phyloP scores from a whole-genome alignment of 2,888 invertebrate species.

The Cepaea hortensis region DNA sequence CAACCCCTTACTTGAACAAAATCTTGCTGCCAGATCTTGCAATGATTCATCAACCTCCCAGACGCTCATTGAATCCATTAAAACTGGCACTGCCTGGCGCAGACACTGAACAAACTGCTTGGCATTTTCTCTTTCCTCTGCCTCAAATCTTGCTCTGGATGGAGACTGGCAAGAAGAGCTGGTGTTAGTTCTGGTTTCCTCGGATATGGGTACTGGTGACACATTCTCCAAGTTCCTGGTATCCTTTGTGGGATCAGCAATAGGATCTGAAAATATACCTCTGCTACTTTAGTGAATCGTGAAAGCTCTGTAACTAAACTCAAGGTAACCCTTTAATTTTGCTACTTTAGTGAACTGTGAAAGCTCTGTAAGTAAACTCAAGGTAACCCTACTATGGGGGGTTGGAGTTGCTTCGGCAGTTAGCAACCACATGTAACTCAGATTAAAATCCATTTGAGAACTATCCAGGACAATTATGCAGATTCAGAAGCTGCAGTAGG shows the following conservation, averaged over 20 bases:
- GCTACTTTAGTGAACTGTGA: neutral
- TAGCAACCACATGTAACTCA: too few relatives aligned
- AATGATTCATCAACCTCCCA: conserved; percentile 93
- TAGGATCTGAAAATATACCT: neutral
- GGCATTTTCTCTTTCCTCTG: conserved; percentile 88
- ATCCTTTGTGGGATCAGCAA: neutral
- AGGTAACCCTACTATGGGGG: neutral
- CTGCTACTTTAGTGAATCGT: neutral
- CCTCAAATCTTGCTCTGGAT: conserved; percentile 57
- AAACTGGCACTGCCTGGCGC: conserved; percentile 85
- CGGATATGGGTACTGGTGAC: neutral
- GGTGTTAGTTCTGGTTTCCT: neutral
- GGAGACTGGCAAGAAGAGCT: neutral
- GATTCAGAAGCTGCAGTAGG: too few relatives aligned
- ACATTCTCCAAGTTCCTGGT: neutral
- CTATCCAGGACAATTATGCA: too few relatives aligned
- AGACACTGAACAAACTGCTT: conserved; percentile 88
- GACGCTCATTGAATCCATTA: conserved; percentile 86
- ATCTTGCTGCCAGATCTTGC: conserved; percentile 92
- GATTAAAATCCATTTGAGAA: too few relatives aligned
- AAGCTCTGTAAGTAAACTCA: neutral
- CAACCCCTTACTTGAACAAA: conserved; percentile 85
- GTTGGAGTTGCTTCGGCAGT: too few relatives aligned
- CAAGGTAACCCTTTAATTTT: neutral
- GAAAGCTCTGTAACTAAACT: neutral